These are phyloP conservation scores for Agrypnia vestita DNA, from an alignment of 1,140 invertebrate genomes.

Conservation along the genomic window DNA sequence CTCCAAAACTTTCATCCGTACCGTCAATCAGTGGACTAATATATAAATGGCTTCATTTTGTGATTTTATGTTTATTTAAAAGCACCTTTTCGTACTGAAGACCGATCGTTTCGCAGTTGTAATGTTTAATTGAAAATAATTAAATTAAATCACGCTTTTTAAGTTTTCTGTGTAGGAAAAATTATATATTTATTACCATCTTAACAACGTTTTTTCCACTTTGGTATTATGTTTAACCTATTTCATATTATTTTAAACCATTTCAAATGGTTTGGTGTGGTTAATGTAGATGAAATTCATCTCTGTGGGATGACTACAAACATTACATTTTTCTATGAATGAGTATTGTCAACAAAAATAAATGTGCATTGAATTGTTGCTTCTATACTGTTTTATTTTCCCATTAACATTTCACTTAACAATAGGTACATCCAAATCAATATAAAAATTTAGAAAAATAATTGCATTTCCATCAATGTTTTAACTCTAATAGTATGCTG, in stretches of 20 bases:
- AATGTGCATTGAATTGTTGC: conserved; percentile 61
- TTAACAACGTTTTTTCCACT: conserved; percentile 28
- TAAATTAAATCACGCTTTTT: not conserved
- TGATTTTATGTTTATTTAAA: not conserved
- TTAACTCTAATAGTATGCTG: too few relatives aligned
- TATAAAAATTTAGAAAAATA: conserved; percentile 34
- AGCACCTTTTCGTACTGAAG: conserved; percentile 2
- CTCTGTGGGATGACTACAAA: conserved; percentile 47
- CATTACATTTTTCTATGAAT: conserved; percentile 56
- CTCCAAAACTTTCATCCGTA: conserved; percentile 32
- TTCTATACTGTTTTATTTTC: conserved; percentile 59
- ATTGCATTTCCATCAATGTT: too few relatives aligned
- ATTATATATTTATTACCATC: conserved; percentile 41
- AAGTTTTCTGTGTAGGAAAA: conserved; percentile 32
- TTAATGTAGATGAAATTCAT: conserved; percentile 49
- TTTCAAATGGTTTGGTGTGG: conserved; percentile 53
- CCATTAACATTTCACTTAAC: not conserved
- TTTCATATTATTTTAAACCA: conserved; percentile 50
- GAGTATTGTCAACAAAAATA: conserved; percentile 58
- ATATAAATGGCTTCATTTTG: conserved; percentile 2
- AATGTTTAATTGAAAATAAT: conserved; percentile 8
- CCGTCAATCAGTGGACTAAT: not conserved
- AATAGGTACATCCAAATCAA: conserved; percentile 8
- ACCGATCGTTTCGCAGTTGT: not conserved
- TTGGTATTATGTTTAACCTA: conserved; percentile 43